These are phyloP conservation scores for Galaxea fascicularis DNA, from an alignment of 92 coral and sea anemone species.

Conservation along the genomic window DNA sequence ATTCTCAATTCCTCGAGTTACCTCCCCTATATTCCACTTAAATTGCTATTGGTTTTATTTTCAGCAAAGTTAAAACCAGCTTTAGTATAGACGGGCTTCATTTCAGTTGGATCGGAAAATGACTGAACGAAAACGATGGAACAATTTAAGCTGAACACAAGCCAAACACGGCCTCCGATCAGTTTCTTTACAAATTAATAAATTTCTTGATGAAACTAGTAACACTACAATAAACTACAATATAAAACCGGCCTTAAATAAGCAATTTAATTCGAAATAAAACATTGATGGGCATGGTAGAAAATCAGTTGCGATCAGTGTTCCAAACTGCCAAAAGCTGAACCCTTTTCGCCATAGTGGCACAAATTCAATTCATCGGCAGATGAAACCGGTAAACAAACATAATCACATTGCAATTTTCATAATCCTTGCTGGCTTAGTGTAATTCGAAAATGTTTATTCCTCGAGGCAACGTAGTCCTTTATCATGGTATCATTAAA, in stretches of 20 bases:
- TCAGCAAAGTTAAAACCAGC: not conserved
- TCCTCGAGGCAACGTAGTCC: no score
- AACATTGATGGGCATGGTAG: not conserved
- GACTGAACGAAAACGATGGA: not conserved
- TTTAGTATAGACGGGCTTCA: not conserved
- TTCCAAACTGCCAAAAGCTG: not conserved
- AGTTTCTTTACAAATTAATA: not conserved
- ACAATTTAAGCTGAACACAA: not conserved
- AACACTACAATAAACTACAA: not conserved
- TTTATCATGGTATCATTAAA: no score
- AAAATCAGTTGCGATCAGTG: not conserved
- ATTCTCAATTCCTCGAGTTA: not conserved
- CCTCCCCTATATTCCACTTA: not conserved
- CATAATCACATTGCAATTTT: not conserved
- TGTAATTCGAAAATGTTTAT: no score
- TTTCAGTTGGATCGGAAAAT: not conserved
- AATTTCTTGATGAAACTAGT: not conserved
- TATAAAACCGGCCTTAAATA: no score
- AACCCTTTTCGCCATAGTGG: not conserved
- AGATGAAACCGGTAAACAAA: not conserved
- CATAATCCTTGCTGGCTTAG: not conserved
- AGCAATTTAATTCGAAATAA: not conserved
- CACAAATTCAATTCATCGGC: not conserved
- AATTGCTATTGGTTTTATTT: slow-evolving; percentile 6
- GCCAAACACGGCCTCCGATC: not conserved